Evolutionary conservation across 2,888 invertebrate species (phyloP).

Genomic region (Therioaphis trifolii): DNA sequence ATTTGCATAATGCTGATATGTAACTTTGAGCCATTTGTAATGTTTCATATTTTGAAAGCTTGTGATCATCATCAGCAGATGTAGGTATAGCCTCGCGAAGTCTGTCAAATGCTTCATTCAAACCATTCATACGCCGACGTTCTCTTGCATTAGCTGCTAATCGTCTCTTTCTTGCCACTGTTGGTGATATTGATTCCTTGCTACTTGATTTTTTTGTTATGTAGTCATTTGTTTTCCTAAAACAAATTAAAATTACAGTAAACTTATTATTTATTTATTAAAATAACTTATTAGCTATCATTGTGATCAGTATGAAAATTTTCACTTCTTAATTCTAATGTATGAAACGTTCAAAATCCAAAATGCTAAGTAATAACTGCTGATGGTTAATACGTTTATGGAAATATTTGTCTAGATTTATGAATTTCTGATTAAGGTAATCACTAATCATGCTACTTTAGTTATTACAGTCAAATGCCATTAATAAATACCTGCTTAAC

Average conservation of each 20-base stretch:
- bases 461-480: neutral
- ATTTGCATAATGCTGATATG: conserved; percentile 78
- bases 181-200: conserved; percentile 68
- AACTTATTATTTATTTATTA: neutral
- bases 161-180: conserved; percentile 74
- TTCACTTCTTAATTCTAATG: neutral
- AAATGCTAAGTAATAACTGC: neutral
- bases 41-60: conserved; percentile 82
- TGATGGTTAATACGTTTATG: neutral
- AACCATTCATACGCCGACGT: conserved; percentile 79
- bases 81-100: conserved; percentile 78
- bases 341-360: neutral
- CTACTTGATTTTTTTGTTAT: neutral
- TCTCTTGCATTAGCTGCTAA: conserved; percentile 82
- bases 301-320: too few relatives aligned
- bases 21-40: conserved; percentile 84
- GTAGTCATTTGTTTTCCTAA: conserved; percentile 33
- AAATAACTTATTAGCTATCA: neutral
- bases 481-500: too few relatives aligned
- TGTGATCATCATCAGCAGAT: conserved; percentile 77
- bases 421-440: neutral
- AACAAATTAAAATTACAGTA: neutral
- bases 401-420: too few relatives aligned
- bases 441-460: neutral
- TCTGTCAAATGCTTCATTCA: conserved; percentile 81